These are phyloP conservation scores for Chaetoderma sp. DNA, from an alignment of 2,888 invertebrate species.

Conservation along the genomic window DNA sequence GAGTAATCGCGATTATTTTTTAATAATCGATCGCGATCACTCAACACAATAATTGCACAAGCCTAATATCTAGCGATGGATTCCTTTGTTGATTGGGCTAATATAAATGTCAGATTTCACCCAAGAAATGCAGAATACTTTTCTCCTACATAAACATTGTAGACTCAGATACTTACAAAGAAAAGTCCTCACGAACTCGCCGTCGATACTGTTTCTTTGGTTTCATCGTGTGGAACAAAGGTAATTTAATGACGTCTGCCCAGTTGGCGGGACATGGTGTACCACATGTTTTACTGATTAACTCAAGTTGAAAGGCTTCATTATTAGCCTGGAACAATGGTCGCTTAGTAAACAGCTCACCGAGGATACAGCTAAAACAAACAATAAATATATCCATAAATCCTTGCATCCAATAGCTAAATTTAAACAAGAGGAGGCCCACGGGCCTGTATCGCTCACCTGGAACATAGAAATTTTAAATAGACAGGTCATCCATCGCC, in stretches of 20 bases:
- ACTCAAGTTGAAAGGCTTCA: slow-evolving; percentile 93
- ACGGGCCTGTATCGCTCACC: no score
- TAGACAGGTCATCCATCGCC: no score
- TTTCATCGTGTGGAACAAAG: slow-evolving; percentile 90
- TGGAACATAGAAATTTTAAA: no score
- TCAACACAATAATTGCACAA: no score
- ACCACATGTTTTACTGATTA: slow-evolving; percentile 94
- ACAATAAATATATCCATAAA: no score
- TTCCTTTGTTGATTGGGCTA: no score
- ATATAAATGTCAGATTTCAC: no score
- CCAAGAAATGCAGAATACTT: no score
- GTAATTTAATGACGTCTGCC: slow-evolving; percentile 95
- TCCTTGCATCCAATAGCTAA: background rate
- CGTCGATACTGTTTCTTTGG: slow-evolving; percentile 91
- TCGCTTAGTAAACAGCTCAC: slow-evolving; percentile 94
- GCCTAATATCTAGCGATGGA: no score
- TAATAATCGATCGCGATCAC: no score
- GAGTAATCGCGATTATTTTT: no score
- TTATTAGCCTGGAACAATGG: slow-evolving; percentile 95
- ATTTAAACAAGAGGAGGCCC: background rate
- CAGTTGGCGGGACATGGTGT: slow-evolving; percentile 96
- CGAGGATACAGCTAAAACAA: slow-evolving; percentile 84
- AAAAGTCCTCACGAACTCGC: slow-evolving; percentile 90
- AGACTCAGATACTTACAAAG: slow-evolving; percentile 78
- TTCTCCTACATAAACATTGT: no score